Percentiles rank a stretch among this genome's conserved stretches.
Conservation (phyloP, 2,888 invertebrate genomes). For the Ethmia dodecea region DNA sequence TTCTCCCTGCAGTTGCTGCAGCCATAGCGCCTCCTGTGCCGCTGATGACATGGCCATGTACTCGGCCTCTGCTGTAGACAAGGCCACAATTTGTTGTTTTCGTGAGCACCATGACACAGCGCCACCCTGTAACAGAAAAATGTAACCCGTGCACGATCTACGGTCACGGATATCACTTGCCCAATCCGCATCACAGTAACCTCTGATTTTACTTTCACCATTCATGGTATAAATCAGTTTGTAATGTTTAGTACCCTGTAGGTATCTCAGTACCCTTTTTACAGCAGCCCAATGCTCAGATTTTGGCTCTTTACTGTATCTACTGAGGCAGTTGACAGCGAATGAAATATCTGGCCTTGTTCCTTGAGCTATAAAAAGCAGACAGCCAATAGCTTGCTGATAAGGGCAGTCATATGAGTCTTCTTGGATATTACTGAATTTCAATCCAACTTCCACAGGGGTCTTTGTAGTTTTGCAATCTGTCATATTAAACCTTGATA, state of each 20-base stretch:
- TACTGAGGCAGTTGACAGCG: constrained; percentile 6
- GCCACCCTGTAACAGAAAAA: constrained; percentile 4
- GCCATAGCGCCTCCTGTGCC: constrained; percentile 13
- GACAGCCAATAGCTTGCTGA: constrained; percentile 3
- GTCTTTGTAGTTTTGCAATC: neutral
- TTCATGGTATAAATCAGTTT: constrained; percentile 1
- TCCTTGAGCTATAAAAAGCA: constrained; percentile 7
- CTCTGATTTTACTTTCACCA: neutral
- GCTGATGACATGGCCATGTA: constrained; percentile 7
- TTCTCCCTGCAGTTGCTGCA: constrained; percentile 8
- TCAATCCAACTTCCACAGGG: neutral
- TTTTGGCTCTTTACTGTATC: constrained; percentile 5
- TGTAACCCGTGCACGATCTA: neutral
- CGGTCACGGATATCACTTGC: neutral
- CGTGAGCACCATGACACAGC: constrained; percentile 7
- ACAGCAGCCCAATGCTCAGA: constrained; percentile 5
- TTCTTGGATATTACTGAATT: neutral
- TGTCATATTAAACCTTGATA: neutral
- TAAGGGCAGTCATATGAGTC: constrained; percentile 3
- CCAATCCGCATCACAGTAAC: constrained; percentile 7
- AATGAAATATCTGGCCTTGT: constrained; percentile 8
- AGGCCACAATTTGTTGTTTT: constrained; percentile 12
- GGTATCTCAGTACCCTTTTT: constrained; percentile 7
- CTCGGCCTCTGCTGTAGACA: constrained; percentile 11
- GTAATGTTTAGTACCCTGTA: constrained; percentile 6